A percentile compares a stretch with the other conserved stretches of the same genome.
These are phyloP conservation scores for Morpho achilles DNA, from an alignment of 2,888 invertebrate genomes.

Conservation along the genomic window DNA sequence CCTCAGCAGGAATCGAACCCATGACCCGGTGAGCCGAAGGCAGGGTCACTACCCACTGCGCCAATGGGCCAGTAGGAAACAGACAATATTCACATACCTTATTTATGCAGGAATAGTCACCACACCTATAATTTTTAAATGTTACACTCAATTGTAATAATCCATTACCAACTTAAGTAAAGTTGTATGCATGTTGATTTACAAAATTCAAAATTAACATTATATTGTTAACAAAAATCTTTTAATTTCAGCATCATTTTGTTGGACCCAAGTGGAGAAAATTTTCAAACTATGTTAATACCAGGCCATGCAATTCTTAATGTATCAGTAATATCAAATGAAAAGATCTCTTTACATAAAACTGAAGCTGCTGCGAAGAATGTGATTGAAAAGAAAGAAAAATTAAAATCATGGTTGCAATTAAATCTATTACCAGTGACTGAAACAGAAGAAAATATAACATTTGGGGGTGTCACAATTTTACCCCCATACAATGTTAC, in stretches of 20 bases:
- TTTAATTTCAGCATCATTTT: constrained; percentile 54
- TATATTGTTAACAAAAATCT: background rate
- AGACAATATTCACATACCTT: too few relatives aligned
- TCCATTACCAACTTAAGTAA: background rate
- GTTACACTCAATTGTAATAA: too few relatives aligned
- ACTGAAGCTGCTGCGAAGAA: constrained; percentile 22
- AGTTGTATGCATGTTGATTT: too few relatives aligned
- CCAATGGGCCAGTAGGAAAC: too few relatives aligned
- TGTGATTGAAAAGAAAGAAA: constrained; percentile 42
- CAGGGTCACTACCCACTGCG: too few relatives aligned
- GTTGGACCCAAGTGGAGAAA: constrained; percentile 40
- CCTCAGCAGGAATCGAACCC: too few relatives aligned
- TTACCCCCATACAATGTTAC: constrained; percentile 51
- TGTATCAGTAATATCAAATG: constrained; percentile 37
- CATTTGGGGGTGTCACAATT: constrained; percentile 51
- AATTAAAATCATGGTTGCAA: constrained; percentile 55
- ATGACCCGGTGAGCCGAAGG: too few relatives aligned
- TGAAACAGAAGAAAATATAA: constrained; percentile 50
- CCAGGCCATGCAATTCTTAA: constrained; percentile 58
- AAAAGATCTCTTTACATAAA: constrained; percentile 32
- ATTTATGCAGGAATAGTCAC: too few relatives aligned
- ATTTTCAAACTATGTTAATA: constrained; percentile 45
- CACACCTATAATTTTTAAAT: too few relatives aligned
- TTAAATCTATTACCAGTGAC: constrained; percentile 51
- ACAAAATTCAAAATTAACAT: too few relatives aligned